A percentile compares a stretch with the other conserved stretches of the same genome.
Conservation (phyloP, 2,113 vertebrate species). For the Arenaria interpres region DNA sequence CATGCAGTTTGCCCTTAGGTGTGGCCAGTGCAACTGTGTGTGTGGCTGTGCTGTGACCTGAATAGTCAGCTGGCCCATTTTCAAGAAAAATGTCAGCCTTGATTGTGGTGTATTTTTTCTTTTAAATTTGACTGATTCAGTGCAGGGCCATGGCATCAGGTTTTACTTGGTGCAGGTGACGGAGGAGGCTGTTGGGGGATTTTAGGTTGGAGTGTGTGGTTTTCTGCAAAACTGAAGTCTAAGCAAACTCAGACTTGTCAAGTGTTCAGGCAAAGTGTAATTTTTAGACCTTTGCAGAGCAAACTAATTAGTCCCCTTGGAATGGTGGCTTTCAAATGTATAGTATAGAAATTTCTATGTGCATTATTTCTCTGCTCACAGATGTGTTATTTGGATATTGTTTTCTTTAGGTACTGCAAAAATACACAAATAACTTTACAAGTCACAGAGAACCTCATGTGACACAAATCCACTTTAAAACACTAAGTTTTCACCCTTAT, state of each 20-base stretch:
- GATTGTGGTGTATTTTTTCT: no score
- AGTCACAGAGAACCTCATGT: background rate
- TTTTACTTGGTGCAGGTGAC: background rate
- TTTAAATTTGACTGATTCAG: background rate
- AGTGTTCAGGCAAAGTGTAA: background rate
- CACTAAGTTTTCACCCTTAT: background rate
- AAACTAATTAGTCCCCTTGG: background rate
- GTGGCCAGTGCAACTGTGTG: background rate
- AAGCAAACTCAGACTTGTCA: background rate
- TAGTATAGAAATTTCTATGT: background rate
- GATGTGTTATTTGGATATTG: background rate
- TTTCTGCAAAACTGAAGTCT: background rate
- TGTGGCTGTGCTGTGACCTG: background rate
- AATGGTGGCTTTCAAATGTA: background rate
- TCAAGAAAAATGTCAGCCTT: background rate
- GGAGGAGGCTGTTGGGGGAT: background rate
- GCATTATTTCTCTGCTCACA: background rate
- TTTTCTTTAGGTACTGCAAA: background rate
- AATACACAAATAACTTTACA: background rate
- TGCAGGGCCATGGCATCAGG: background rate
- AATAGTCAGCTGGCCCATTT: background rate
- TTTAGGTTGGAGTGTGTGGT: background rate
- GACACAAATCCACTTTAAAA: background rate
- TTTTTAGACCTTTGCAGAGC: background rate
- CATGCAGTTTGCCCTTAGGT: background rate